Percentiles rank a stretch among this genome's conserved stretches.
phyloP scores from a whole-genome alignment of 2,797 vertebrate species.

The Micromesistius poutassou region DNA sequence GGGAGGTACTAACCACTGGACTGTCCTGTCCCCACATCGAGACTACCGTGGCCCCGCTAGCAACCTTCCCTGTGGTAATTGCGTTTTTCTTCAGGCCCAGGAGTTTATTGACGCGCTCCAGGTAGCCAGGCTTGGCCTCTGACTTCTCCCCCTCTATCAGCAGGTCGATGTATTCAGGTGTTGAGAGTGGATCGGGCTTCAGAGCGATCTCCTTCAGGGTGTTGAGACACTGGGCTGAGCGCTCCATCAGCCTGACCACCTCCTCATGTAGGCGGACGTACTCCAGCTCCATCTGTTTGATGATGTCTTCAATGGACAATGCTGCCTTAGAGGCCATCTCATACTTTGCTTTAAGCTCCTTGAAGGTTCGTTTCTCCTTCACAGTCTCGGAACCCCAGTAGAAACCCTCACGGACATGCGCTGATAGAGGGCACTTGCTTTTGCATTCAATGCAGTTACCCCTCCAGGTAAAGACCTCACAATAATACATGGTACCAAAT shows the following conservation, averaged over 20 bases:
- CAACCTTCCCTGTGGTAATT: no score
- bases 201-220: constrained; percentile 45
- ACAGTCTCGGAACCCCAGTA: constrained; percentile 9
- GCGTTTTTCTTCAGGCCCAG: no score
- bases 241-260: not conserved
- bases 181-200: constrained; percentile 38
- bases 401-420: constrained; percentile 33
- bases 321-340: not conserved
- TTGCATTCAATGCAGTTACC: constrained; percentile 23
- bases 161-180: constrained; percentile 48
- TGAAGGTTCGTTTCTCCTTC: constrained; percentile 24
- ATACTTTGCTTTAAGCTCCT: constrained; percentile 39
- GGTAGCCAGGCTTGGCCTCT: constrained; percentile 28
- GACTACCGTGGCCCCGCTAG: no score
- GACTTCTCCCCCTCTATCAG: constrained; percentile 39
- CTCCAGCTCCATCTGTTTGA: not conserved
- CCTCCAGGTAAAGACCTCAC: not conserved
- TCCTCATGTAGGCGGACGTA: not conserved
- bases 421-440: constrained; percentile 22
- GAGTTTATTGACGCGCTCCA: not conserved
- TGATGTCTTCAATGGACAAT: not conserved
- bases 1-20: no score
- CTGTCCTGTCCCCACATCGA: no score
- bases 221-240: constrained; percentile 7
- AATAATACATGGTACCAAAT: accelerated